Evolutionary conservation across 2,797 vertebrate genomes (phyloP).

Genomic region (Cirrhinus molitorella): DNA sequence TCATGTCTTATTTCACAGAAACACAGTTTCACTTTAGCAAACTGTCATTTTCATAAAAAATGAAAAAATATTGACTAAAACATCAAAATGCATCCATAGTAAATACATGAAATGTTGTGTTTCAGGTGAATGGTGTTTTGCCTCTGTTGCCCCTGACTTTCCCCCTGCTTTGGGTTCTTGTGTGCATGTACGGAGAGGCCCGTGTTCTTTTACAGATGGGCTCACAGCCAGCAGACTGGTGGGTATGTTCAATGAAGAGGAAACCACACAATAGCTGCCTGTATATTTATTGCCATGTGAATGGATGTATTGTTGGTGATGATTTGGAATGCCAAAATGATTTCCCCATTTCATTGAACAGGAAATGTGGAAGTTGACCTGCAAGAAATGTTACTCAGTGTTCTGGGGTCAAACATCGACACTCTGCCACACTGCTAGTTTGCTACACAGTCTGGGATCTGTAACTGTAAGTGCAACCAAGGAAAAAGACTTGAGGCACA

Average conservation of each 20-base stretch:
- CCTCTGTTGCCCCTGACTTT: slow-evolving; percentile 61
- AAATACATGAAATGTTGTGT: background rate
- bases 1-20: background rate
- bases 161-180: slow-evolving; percentile 57
- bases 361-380: slow-evolving; percentile 49
- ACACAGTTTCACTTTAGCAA: background rate
- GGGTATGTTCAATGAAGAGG: slow-evolving; percentile 35
- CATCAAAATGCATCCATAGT: background rate
- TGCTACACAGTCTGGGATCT: slow-evolving; percentile 61
- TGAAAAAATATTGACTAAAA: background rate
- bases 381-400: slow-evolving; percentile 34
- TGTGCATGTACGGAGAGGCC: slow-evolving; percentile 54
- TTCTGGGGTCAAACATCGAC: slow-evolving; percentile 37
- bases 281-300: background rate
- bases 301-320: slow-evolving; percentile 9
- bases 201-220: slow-evolving; percentile 52
- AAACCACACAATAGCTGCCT: slow-evolving; percentile 24
- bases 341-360: slow-evolving; percentile 22
- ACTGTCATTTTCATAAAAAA: background rate
- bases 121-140: slow-evolving; percentile 56
- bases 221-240: slow-evolving; percentile 38
- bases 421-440: slow-evolving; percentile 56
- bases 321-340: slow-evolving; percentile 4
- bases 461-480: slow-evolving; percentile 47
- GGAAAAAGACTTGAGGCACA: background rate